Conservation (phyloP, 1,140 invertebrate species). For the Meloidogyne exigua region DNA sequence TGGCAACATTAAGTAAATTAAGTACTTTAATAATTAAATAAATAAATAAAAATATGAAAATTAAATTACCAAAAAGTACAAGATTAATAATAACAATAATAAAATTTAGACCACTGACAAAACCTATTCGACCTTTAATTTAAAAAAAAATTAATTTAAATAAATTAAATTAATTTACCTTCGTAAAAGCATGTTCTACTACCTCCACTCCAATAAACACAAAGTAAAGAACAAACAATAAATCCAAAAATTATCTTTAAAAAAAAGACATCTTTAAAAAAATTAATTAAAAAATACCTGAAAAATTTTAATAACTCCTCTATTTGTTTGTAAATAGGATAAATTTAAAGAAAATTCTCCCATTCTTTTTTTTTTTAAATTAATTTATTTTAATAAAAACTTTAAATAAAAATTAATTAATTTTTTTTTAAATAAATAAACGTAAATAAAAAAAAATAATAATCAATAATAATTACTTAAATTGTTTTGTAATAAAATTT, state of each 20-base stretch:
- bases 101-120: slow-evolving; percentile 52
- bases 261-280: slow-evolving; percentile 20
- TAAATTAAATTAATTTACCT: slow-evolving; percentile 9
- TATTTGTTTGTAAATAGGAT: slow-evolving; percentile 52
- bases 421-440: too few species aligned
- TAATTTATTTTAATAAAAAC: not conserved
- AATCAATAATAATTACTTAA: too few species aligned
- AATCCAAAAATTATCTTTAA: slow-evolving; percentile 45
- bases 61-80: slow-evolving; percentile 42
- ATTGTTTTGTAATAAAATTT: too few species aligned
- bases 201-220: slow-evolving; percentile 50
- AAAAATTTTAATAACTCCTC: slow-evolving; percentile 53
- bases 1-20: slow-evolving; percentile 54
- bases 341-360: slow-evolving; percentile 42
- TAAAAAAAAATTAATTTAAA: not conserved
- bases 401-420: not conserved
- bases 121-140: slow-evolving; percentile 49
- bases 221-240: slow-evolving; percentile 58
- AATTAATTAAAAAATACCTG: slow-evolving; percentile 15
- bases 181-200: slow-evolving; percentile 50
- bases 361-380: not conserved
- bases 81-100: slow-evolving; percentile 59
- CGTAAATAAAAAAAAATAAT: too few species aligned
- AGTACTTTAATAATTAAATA: slow-evolving; percentile 39
- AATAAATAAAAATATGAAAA: not conserved